Percentiles rank a stretch among this genome's conserved stretches.
These are phyloP conservation scores for Melitaea cinxia DNA, from an alignment of 1,140 invertebrate genomes.

Conservation along the genomic window DNA sequence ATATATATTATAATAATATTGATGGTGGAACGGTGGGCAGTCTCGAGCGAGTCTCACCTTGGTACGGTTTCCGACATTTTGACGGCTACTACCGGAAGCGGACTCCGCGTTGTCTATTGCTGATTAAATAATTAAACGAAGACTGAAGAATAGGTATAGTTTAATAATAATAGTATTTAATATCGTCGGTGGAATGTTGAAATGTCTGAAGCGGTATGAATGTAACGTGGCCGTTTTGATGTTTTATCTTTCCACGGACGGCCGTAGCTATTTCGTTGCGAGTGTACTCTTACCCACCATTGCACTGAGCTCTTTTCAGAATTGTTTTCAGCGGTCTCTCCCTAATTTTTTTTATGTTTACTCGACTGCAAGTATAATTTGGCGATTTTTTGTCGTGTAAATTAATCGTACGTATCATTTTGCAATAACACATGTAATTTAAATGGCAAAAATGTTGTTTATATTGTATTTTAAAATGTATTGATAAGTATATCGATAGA, in stretches of 20 bases:
- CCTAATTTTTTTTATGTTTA: not conserved
- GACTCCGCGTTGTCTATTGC: conserved; percentile 43
- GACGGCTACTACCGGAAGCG: conserved; percentile 21
- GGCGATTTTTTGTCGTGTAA: not conserved
- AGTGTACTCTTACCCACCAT: conserved; percentile 53
- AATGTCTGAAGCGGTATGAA: conserved; percentile 29
- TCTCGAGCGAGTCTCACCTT: conserved; percentile 48
- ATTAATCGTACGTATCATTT: not conserved
- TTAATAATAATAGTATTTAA: conserved; percentile 74
- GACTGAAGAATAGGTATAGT: conserved; percentile 79
- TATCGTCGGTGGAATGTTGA: conserved; percentile 45
- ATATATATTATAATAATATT: conserved; percentile 25
- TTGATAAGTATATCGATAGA: not conserved
- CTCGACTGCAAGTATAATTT: conserved; percentile 16
- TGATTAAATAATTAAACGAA: conserved; percentile 77
- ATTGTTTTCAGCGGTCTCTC: not conserved
- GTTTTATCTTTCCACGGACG: conserved; percentile 34
- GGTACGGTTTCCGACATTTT: conserved; percentile 33
- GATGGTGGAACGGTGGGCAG: conserved; percentile 23
- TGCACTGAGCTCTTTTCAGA: conserved; percentile 43
- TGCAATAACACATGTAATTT: not conserved
- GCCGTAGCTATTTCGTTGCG: conserved; percentile 41
- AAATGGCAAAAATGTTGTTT: not conserved
- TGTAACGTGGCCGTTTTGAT: conserved; percentile 27
- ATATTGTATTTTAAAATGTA: not conserved